phyloP scores from a whole-genome alignment of 2,888 invertebrate genomes.

The Hypsopygia costalis region DNA sequence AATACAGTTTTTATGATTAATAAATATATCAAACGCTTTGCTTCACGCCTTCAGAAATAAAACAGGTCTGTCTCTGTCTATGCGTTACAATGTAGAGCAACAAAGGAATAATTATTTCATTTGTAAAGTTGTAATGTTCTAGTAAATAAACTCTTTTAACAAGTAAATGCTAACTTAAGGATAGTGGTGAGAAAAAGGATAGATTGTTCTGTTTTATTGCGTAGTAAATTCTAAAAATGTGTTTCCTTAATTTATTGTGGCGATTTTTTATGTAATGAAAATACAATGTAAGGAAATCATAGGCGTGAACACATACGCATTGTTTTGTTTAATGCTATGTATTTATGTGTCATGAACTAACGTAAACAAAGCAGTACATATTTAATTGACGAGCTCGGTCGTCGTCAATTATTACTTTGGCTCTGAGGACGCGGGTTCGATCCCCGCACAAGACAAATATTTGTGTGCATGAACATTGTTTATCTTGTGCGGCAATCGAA shows the following conservation, averaged over 20 bases:
- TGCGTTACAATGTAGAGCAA: slow-evolving; percentile 23
- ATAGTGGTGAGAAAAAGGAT: slow-evolving; percentile 25
- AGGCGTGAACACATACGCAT: not conserved
- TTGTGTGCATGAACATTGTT: no score
- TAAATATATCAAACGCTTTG: not conserved
- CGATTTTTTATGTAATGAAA: slow-evolving; percentile 3
- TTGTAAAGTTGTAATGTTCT: slow-evolving; percentile 19
- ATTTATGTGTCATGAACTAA: no score
- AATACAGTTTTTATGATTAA: not conserved
- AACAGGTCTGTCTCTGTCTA: not conserved
- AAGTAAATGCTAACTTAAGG: slow-evolving; percentile 27
- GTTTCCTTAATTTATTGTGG: slow-evolving; percentile 18
- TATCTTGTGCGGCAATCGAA: no score
- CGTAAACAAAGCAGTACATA: no score
- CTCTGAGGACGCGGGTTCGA: no score
- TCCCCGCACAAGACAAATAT: no score
- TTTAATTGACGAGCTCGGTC: no score
- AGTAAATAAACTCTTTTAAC: slow-evolving; percentile 14
- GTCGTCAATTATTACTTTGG: no score
- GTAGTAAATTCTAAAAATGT: slow-evolving; percentile 49
- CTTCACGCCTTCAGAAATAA: not conserved
- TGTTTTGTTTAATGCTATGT: not conserved
- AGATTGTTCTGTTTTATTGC: slow-evolving; percentile 40
- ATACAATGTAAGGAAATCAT: slow-evolving; percentile 4
- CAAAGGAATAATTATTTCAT: slow-evolving; percentile 25